Evolutionary conservation across 2,113 vertebrate species (phyloP), one percentile per base, ranked within the genome.

Genomic region (Dendrocopos noguchii): DNA sequence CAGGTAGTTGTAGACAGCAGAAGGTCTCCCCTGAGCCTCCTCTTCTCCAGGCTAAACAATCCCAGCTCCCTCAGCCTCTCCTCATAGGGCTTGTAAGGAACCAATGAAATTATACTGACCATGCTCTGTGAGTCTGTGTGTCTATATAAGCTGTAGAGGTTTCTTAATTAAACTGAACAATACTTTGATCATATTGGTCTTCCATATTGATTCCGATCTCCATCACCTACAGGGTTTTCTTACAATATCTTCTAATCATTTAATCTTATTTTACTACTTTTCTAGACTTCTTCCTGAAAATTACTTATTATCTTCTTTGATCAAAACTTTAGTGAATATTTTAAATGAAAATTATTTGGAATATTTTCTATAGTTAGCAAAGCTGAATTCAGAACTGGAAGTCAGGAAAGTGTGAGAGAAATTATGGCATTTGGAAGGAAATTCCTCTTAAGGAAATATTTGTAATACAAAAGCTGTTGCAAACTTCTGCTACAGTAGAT

Each of bases 311-410:
- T 11, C 9, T 59, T 89, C 24, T 28, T 60, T 17, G 17, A 31
- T 3, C 6, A 33, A 59, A 68, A 60, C 3, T 28, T 78, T 39
- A 17, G 29, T 75, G 3, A 57, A 20, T 57, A 57, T 59, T 78
- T 84, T 52, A 8, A 76, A 16, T 46, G 5, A 29, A 79, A 72
- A 31, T 53, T 31, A 4, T 65, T 87, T 83, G 18, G 20, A 87
- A 56, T 2, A 1, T 52, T 42, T 53, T 12, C 12, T 56, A 18
- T 16, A 29, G 8, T 22, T n/a, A 68, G 3, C 0, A 2, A 59
- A 78, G 22, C 10, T 42, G 25, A 39, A 87, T 3, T 61, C 12
- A 77, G 68, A 93, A 70, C 24, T 71, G 14, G 10, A 70, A 83
- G 20, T 55, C 18, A 64, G 17, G 79, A 18, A 68, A 77, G 10